Base-by-base conservation (phyloP, 2,888 invertebrate species). In the Sepiola atlantica region DNA sequence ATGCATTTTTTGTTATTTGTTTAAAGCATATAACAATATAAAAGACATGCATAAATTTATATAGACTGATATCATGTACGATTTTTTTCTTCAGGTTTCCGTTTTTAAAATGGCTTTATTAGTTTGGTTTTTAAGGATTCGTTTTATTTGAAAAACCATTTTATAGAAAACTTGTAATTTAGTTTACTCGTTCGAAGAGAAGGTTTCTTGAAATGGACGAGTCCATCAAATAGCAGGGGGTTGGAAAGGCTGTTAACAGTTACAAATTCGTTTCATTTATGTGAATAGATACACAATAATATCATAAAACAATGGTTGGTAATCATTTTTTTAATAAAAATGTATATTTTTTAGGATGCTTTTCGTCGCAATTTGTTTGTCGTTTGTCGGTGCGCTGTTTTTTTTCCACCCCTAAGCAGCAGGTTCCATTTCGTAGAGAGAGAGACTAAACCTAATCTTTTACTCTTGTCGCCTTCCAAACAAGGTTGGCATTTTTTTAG, bases 121-220 rank as follows among this genome's bases (percentile, higher is more conserved):
- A 14, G n/a, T 77, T 77, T 77, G 14, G n/a, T 77, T 32, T 32
- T 0, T 12, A 16, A 32, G 14, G 77, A 77, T 77, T 77, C 32
- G 16, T 77, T 77, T n/a, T n/a, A n/a, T 77, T 77, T 45, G 4
- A 45, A 45, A 77, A 77, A 77, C 77, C 77, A 77, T 77, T 77
- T 77, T 77, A 77, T n/a, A 77, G 77, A 77, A 77, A 77, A 77
- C 77, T 77, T 77, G 14, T 12, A 77, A 18, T 77, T 77, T 77
- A 77, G 77, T 77, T 77, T 77, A n/a, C n/a, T 32, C 77, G n/a
- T 77, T 77, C 77, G 77, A 77, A 77, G 77, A 77, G n/a, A 77
- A 77, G 77, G 14, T 77, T n/a, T 77, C 77, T 77, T n/a, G n/a
- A 77, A 77, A 77, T 77, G 77, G 77, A 77, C 77, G 77, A 77